A percentile compares a stretch with the other conserved stretches of the same genome.
Conservation (phyloP, 2,888 invertebrate genomes). For the Apodemia mormo region DNA sequence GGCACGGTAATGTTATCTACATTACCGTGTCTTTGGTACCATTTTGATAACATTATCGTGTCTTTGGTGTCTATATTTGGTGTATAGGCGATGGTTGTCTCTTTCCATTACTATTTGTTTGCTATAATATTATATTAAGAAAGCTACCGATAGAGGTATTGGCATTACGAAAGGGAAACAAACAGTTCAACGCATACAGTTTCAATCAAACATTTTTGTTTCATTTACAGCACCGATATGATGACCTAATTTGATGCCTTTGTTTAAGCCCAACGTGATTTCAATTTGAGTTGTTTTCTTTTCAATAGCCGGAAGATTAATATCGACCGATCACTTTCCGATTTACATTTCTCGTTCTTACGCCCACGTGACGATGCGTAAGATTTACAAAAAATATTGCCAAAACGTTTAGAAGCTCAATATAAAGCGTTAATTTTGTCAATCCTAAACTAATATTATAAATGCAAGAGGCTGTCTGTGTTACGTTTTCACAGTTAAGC, state of each 20-base stretch:
- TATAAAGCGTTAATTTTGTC: no score
- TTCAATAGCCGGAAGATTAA: neutral
- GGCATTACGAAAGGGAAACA: neutral
- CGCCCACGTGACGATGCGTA: neutral
- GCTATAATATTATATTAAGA: no score
- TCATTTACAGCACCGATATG: neutral
- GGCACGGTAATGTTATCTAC: no score
- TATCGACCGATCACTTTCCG: neutral
- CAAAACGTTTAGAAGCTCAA: neutral
- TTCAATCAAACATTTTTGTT: conserved; percentile 10
- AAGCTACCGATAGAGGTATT: no score
- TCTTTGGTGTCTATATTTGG: no score
- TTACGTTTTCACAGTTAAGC: no score
- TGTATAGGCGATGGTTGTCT: no score
- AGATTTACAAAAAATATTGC: neutral
- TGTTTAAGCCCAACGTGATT: neutral
- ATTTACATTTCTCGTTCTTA: neutral
- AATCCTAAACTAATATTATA: no score
- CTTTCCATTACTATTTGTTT: no score
- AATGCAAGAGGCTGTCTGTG: no score
- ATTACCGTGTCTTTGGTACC: no score
- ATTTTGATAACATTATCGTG: no score
- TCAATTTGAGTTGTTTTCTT: neutral
- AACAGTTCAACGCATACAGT: neutral
- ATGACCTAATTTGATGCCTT: conserved; percentile 10